Evolutionary conservation across 2,113 vertebrate species (phyloP), one percentile per base, ranked within the genome.

Genomic region (Labeo rohita): DNA sequence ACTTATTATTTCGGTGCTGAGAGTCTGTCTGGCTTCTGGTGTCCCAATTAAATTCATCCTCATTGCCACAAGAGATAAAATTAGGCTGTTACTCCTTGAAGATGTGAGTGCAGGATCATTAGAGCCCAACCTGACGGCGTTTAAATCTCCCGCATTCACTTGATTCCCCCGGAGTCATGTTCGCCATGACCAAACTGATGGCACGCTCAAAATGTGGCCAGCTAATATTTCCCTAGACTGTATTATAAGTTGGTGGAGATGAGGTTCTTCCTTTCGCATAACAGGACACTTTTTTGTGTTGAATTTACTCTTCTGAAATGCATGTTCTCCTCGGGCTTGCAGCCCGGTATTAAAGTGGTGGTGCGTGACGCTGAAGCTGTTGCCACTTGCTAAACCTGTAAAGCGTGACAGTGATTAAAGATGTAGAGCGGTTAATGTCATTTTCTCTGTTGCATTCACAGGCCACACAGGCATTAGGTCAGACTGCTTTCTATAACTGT

Each of bases 321-420:
- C 21, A 23, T 65, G 13, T 65, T 80, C 78, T 49, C 21, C 43
- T 8, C 13, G 6, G 78, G 39, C 39, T 63, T 59, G 36, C 11
- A 0, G 47, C 47, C 80, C 52, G 39, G 47, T 84, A 65, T 68
- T 84, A 74, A 79, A 72, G 54, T 72, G 23, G 52, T 80, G 52
- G 50, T 56, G 66, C 76, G 52, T 88, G 36, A 70, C 21, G 15
- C 54, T 63, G 36, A 39, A 68, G 49, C 85, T 52, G 43, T 45
- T 68, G 50, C 36, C 39, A 52, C 39, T 52, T 76, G 43, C 28
- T 84, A 86, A 81, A 79, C 59, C 77, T 63, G 63, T 84, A n/a
- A 84, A 56, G 85, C 54, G 49, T 87, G 82, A 86, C 78, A 75
- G 72, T 88, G 75, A 88, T 86, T 86, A 89, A 80, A 78, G 63